phyloP scores from a whole-genome alignment of 2,113 vertebrate genomes.

The Irena cyanogastra region DNA sequence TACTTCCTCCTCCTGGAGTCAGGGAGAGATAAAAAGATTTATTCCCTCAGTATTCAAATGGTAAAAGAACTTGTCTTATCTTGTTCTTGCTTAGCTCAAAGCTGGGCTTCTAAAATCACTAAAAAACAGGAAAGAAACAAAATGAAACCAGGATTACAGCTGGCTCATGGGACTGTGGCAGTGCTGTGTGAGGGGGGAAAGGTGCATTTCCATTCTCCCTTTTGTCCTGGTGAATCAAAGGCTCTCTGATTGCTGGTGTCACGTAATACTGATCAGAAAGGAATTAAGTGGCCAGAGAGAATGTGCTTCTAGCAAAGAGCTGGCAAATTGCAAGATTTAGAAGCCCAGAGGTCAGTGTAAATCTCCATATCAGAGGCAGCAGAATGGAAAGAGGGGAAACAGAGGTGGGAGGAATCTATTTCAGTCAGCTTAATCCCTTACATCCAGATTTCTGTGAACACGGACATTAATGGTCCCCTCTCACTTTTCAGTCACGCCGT shows the following conservation, averaged over 20 bases:
- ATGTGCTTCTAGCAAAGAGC: slow-evolving; percentile 61
- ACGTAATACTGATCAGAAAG: slow-evolving; percentile 48
- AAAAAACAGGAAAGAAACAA: slow-evolving; percentile 28
- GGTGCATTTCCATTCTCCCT: slow-evolving; percentile 9
- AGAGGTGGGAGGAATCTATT: slow-evolving; percentile 41
- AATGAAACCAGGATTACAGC: slow-evolving; percentile 40
- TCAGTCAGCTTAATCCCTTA: slow-evolving; percentile 1
- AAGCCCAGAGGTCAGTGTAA: slow-evolving; percentile 66
- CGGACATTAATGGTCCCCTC: not conserved
- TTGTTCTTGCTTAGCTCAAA: slow-evolving; percentile 32
- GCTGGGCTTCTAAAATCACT: slow-evolving; percentile 11
- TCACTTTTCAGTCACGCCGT: slow-evolving; percentile 2
- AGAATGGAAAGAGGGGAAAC: not conserved
- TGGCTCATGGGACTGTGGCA: not conserved
- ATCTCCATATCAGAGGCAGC: slow-evolving; percentile 68
- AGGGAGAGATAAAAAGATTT: slow-evolving; percentile 32
- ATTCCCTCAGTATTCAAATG: slow-evolving; percentile 22
- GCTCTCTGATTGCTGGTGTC: slow-evolving; percentile 40
- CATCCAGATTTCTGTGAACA: slow-evolving; percentile 35
- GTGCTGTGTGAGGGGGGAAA: not conserved
- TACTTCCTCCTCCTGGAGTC: not conserved
- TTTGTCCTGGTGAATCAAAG: slow-evolving; percentile 58
- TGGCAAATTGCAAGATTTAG: slow-evolving; percentile 63
- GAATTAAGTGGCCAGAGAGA: slow-evolving; percentile 65
- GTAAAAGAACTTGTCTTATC: slow-evolving; percentile 30